Conservation (phyloP, 2,888 invertebrate species). For the Ligdia adustata region DNA sequence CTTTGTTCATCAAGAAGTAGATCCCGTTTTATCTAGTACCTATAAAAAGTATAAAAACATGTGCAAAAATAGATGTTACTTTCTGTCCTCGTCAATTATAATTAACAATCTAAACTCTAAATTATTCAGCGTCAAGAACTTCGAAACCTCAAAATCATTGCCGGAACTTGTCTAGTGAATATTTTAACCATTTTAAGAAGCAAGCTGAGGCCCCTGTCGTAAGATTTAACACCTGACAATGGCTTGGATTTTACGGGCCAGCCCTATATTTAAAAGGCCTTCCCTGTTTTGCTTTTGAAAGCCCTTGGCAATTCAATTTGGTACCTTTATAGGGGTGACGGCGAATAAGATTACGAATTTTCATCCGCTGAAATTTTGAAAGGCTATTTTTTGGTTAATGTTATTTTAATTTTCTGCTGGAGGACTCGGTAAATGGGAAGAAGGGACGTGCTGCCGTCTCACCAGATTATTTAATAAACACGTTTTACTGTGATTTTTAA, state of each 20-base stretch:
- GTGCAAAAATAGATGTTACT: too few relatives aligned
- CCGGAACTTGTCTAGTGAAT: slow-evolving; percentile 14
- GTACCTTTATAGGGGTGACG: slow-evolving; percentile 34
- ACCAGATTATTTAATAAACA: too few relatives aligned
- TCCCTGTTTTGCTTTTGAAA: slow-evolving; percentile 49
- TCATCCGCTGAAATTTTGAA: slow-evolving; percentile 8
- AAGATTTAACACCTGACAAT: slow-evolving; percentile 27
- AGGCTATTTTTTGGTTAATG: slow-evolving; percentile 5
- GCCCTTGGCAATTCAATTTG: slow-evolving; percentile 58
- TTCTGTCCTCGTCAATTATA: too few relatives aligned
- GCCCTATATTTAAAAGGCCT: slow-evolving; percentile 29
- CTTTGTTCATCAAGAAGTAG: too few relatives aligned
- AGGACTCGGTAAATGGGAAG: too few relatives aligned
- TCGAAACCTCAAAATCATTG: slow-evolving; percentile 9
- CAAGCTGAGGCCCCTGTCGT: slow-evolving; percentile 15
- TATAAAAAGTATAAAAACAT: too few relatives aligned
- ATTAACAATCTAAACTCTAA: too few relatives aligned
- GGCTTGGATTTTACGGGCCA: slow-evolving; percentile 16
- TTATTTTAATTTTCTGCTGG: slow-evolving; percentile 1
- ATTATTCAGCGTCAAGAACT: too few relatives aligned
- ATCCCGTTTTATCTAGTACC: too few relatives aligned
- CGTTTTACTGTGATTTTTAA: too few relatives aligned
- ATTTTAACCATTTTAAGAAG: slow-evolving; percentile 19
- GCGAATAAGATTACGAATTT: slow-evolving; percentile 19
- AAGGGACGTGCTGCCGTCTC: too few relatives aligned